Percentiles rank a stretch among this genome's conserved stretches.
These are phyloP conservation scores for Thalassaphorura encarpata DNA, from an alignment of 1,140 invertebrate species.

Conservation along the genomic window DNA sequence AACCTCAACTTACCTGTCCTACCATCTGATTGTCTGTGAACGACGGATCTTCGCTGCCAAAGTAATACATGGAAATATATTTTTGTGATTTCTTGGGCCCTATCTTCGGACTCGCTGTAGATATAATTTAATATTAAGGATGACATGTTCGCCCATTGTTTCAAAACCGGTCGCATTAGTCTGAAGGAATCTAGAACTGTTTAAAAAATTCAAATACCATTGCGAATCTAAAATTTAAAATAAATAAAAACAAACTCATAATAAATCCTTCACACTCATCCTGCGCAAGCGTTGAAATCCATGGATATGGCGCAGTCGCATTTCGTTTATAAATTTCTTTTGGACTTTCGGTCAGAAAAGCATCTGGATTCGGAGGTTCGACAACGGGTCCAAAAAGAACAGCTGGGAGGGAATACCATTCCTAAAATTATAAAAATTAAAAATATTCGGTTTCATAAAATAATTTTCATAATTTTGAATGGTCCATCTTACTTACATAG, in stretches of 20 bases:
- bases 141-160: background rate
- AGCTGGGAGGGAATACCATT: background rate
- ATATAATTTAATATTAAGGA: background rate
- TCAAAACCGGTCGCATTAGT: background rate
- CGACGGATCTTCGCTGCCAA: background rate
- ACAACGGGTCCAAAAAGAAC: background rate
- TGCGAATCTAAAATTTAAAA: background rate
- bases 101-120: background rate
- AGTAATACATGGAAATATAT: background rate
- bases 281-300: background rate
- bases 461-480: no score
- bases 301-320: background rate
- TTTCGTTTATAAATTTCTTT: background rate
- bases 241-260: background rate
- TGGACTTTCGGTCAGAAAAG: background rate
- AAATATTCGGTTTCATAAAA: no score
- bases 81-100: background rate
- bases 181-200: background rate
- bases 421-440: no score
- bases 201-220: background rate
- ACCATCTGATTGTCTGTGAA: background rate
- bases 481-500: no score
- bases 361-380: background rate
- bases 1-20: background rate
- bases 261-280: constrained; percentile 3